Base-by-base conservation (phyloP, 2,797 vertebrate species). In the Choloepus didactylus region DNA sequence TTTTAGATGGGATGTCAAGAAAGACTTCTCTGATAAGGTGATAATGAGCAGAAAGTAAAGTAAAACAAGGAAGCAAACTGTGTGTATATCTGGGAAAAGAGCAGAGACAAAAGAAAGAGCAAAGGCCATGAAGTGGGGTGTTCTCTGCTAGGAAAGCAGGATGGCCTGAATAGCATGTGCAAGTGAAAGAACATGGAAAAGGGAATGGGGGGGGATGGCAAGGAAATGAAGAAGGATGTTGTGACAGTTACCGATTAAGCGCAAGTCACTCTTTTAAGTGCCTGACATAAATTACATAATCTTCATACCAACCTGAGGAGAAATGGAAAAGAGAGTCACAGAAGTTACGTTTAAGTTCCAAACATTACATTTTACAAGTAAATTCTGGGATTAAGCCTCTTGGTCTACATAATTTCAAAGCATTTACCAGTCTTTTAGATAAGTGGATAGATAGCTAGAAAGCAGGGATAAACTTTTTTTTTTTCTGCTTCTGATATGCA, bases 131-230 rank as follows among this genome's bases (percentile, higher is more conserved):
- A 60, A 1, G 23, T 4, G 7, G 7, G 27, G 7, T 8, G 35
- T 1, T 31, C 7, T 29, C 19, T 2, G 2, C 18, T 1, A 62
- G 49, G 23, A 62, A 56, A 70, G 3, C 31, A 12, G 35, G 7
- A 19, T 2, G 10, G 9, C 15, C 18, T 19, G 8, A 67, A 18
- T 5, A 3, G 12, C 19, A 14, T 2, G 16, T 51, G 9, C n/a
- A 75, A 10, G 59, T 6, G 12, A 89, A 19, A 46, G 6, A 59
- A 92, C 1, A 27, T 6, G 8, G 38, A 35, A 15, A 15, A 15
- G 5, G 29, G 14, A 2, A 23, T 18, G 2, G 9, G 0, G 27
- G 2, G 46, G 44, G 31, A 16, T 9, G 1, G 4, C 2, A 11
- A 54, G 8, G 56, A 23, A 14, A 69, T 41, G 6, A 44, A 6